Conservation (phyloP, 92 coral and sea anemone species). For the Pocillopora meandrina region DNA sequence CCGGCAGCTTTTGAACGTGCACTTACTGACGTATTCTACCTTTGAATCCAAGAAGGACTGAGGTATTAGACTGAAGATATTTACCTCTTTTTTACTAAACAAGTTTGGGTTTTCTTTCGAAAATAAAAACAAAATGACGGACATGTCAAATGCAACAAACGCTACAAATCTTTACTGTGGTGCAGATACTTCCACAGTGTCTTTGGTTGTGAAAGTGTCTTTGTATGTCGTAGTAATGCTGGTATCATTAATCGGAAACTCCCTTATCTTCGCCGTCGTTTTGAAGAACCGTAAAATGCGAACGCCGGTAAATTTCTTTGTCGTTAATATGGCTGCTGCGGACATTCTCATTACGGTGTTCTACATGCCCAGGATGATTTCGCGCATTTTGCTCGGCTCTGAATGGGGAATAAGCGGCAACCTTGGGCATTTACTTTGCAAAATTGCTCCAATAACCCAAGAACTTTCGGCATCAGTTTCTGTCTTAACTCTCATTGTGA, state of each 20-base stretch:
- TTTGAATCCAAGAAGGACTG: no score
- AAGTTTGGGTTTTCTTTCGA: no score
- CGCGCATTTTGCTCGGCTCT: conserved; percentile 35
- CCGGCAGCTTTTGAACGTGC: no score
- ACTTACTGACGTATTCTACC: no score
- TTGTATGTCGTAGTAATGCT: conserved; percentile 48
- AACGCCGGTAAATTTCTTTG: conserved; percentile 73
- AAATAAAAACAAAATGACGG: background rate
- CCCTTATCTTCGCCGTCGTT: conserved; percentile 63
- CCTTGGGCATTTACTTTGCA: conserved; percentile 65
- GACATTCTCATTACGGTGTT: conserved; percentile 68
- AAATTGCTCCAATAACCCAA: conserved; percentile 56
- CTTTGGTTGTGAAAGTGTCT: conserved; percentile 32
- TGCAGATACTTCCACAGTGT: conserved; percentile 1
- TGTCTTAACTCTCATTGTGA: conserved; percentile 53
- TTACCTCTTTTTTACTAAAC: no score
- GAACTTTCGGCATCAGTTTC: conserved; percentile 78
- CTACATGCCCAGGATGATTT: conserved; percentile 69
- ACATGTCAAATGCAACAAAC: conserved; percentile 6
- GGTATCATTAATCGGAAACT: conserved; percentile 65
- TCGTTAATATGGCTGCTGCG: conserved; percentile 69
- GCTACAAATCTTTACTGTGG: conserved; percentile 25
- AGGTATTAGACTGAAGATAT: no score
- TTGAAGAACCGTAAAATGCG: conserved; percentile 54
- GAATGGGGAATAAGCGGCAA: conserved; percentile 52